Base-by-base conservation (phyloP, 2,113 vertebrate species). In the Serinus canaria region DNA sequence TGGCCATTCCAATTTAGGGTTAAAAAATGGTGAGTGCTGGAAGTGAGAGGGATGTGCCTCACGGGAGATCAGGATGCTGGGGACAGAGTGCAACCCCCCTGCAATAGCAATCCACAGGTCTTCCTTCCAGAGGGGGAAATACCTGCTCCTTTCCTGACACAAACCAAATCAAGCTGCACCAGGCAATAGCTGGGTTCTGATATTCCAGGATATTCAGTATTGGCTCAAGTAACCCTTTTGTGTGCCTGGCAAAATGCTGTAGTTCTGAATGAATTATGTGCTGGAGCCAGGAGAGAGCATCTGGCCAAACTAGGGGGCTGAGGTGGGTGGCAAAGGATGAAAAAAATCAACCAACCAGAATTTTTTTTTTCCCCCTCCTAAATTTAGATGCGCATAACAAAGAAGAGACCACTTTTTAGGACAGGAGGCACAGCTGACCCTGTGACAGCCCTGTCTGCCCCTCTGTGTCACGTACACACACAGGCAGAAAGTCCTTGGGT, bases 1-100 rank as follows among this genome's bases (percentile, higher is more conserved):
- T 28, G 87, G 89, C 87, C 90, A 58, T 55, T 77, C 47, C 47
- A 33, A 87, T 10, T 64, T 37, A 41, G 70, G 66, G 47, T 63
- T 92, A 31, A 95, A 89, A 96, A 93, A 92, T 87, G 72, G 43
- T 78, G 87, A 83, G 74, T 68, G 60, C 79, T 93, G 28, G 52
- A 83, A 84, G 75, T 67, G 7, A 75, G 43, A 83, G 70, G 80
- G 33, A 43, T 66, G 58, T 85, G 82, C 77, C 70, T 63, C 50
- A 2, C 3, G 27, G 74, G 78, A 9, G 43, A n/a, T 30, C 21
- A 35, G 52, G 80, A 35, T 72, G 86, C 84, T 94, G 83, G 94
- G 92, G 60, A 55, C 62, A 83, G 77, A 80, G 76, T 56, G 64
- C 44, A 81, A 78, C 12, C 72, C 67, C 69, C 60, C 72, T 83